Base-by-base conservation (phyloP, 1,140 invertebrate genomes). In the Brachionus rotundiformis region DNA sequence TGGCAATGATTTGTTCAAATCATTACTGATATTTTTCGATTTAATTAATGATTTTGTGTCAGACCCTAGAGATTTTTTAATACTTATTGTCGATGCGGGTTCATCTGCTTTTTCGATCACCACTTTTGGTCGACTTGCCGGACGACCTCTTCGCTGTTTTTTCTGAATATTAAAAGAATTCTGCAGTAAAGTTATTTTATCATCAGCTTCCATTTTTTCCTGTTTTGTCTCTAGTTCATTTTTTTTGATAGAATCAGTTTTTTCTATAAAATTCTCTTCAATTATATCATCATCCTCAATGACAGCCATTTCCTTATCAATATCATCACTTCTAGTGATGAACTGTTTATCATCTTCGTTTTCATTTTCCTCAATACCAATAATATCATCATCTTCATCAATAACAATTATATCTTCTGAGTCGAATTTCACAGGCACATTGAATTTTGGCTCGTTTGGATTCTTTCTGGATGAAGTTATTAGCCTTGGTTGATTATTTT, bases 301-400 rank as follows among this genome's bases (percentile, higher is more conserved):
- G n/a, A 33, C 33, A 3, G 1, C 3, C 13, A 16, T 19, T 16
- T 68, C 63, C 16, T 33, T 36, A 33, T 68, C 29, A 36, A 8
- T 33, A 33, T 68, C 31, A 36, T 36, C 16, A 4, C 33, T 36
- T 36, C 16, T 68, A 16, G 10, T 19, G n/a, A 31, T 68, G 1
- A 8, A 33, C 7, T 68, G n/a, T 16, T 68, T 68, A 10, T 68
- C 27, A 6, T 68, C 63, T 68, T 68, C 33, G 4, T 36, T 36
- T 68, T 68, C 63, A 68, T 68, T 68, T 19, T 68, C 63, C 3
- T 39, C 63, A 8, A 68, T 36, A 16, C 33, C 63, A 7, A 68
- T 68, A 16, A 68, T 68, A 33, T 68, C 63, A 68, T 68, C 63
- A 68, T 68, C 63, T 68, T 68, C 63, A 16, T 68, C 63, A 19